Evolutionary conservation across 1,140 invertebrate genomes (phyloP), one percentile per base, ranked within the genome.

Genomic region (Drosophila nannoptera): DNA sequence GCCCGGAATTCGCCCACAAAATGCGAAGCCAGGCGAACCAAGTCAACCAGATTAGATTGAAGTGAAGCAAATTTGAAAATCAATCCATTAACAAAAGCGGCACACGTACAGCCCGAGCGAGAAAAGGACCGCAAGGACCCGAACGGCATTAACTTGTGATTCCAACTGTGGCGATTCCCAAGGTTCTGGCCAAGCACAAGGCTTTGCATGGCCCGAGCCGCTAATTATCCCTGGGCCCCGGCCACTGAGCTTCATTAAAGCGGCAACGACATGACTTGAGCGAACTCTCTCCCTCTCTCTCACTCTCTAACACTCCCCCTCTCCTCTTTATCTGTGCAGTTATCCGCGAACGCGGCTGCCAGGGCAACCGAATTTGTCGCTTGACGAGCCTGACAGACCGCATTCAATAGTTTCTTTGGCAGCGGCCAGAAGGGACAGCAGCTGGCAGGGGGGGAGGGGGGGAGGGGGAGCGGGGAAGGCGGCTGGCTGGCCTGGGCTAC

Each of bases 101-200:
- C 5, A 16, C 71, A 73, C 55, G 76, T 69, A 78, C 49, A 22
- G 22, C 22, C 22, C 1, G 22, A 1, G 22, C 22, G 22, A 2
- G 22, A 56, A 58, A 58, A 55, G 73, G 58, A 64, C 64, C 54
- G 43, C 14, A 35, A 22, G 52, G 58, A 58, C 29, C 52, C 32
- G 58, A 69, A 64, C 62, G 52, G 80, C 80, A 81, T 84, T 87
- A 87, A 82, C 86, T 88, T 88, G 86, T 88, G 86, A 78, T 88
- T 88, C 84, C 86, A 88, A 88, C 86, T 88, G 86, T 73, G 86
- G 66, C 62, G 80, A 66, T 88, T 88, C 86, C 87, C 86, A 88
- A 78, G 69, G 67, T 50, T 11, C 40, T 50, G 50, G 60, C 53
- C 33, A 53, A 53, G 67, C 55, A 53, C 81, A 62, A 48, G 80